Evolutionary conservation across 2,888 invertebrate species (phyloP).

Genomic region (Nasonovia ribisnigri): DNA sequence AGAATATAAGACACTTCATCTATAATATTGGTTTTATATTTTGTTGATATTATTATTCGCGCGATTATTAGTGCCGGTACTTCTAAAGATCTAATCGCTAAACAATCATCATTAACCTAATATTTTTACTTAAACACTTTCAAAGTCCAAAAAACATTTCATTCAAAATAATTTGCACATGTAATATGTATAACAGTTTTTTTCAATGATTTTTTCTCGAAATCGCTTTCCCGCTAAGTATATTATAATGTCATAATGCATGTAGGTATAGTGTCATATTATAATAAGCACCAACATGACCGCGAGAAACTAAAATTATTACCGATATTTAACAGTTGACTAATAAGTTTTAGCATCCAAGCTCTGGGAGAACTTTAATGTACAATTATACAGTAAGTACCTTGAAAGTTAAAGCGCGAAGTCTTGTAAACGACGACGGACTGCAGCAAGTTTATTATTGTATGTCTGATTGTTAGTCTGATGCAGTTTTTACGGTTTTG

Average conservation of each 20-base stretch:
- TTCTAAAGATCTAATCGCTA: neutral
- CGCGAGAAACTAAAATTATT: neutral
- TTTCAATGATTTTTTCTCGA: neutral
- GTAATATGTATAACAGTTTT: neutral
- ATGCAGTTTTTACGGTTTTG: neutral
- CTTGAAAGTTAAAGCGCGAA: neutral
- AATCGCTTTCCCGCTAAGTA: neutral
- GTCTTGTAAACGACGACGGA: neutral
- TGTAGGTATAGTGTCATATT: neutral
- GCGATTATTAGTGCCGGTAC: neutral
- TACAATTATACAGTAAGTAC: neutral
- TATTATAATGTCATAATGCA: neutral
- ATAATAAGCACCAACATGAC: neutral
- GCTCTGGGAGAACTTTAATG: neutral
- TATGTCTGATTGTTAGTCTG: neutral
- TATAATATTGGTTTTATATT: neutral
- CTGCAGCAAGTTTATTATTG: neutral
- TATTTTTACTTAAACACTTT: neutral
- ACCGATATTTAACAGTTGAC: neutral
- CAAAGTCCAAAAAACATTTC: neutral
- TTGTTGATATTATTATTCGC: neutral
- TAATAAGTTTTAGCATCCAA: neutral
- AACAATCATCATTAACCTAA: neutral
- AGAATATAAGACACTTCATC: neutral
- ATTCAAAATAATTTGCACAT: neutral